These are phyloP conservation scores for Leptinotarsa rubiginosa DNA, from an alignment of 2,888 invertebrate genomes.

Conservation along the genomic window DNA sequence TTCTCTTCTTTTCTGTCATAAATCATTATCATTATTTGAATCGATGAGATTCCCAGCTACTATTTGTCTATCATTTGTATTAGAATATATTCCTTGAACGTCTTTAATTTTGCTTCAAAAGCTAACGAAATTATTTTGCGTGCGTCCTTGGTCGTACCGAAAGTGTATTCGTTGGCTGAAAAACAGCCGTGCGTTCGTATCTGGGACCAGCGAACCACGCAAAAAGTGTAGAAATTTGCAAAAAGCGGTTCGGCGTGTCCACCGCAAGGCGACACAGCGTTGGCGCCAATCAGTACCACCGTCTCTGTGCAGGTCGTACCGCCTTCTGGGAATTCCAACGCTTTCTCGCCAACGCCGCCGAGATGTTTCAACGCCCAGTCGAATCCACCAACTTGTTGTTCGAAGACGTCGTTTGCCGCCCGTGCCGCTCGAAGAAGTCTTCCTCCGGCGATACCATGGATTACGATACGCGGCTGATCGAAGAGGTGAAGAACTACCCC, in stretches of 20 bases:
- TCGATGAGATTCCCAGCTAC: no score
- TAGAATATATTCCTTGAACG: no score
- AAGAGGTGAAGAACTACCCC: constrained; percentile 39
- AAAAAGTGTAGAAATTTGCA: constrained; percentile 8
- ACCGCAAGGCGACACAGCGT: constrained; percentile 13
- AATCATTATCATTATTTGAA: no score
- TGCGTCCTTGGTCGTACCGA: no score
- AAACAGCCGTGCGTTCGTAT: neutral
- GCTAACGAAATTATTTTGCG: no score
- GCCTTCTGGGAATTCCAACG: constrained; percentile 25
- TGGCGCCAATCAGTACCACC: constrained; percentile 22
- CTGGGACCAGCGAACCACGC: neutral
- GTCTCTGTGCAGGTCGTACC: neutral
- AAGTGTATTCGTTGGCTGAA: neutral
- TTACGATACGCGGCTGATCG: constrained; percentile 42
- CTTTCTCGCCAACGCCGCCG: constrained; percentile 13
- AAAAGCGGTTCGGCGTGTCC: neutral
- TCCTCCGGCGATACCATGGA: constrained; percentile 35
- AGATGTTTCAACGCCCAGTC: constrained; percentile 14
- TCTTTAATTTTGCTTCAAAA: no score
- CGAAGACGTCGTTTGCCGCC: constrained; percentile 13
- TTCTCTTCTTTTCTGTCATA: no score
- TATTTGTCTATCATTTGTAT: no score
- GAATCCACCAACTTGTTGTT: constrained; percentile 9
- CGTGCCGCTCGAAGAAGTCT: neutral